Percentiles rank a stretch among this genome's conserved stretches.
phyloP scores from a whole-genome alignment of 2,888 invertebrate genomes.

The Taenaris catops region DNA sequence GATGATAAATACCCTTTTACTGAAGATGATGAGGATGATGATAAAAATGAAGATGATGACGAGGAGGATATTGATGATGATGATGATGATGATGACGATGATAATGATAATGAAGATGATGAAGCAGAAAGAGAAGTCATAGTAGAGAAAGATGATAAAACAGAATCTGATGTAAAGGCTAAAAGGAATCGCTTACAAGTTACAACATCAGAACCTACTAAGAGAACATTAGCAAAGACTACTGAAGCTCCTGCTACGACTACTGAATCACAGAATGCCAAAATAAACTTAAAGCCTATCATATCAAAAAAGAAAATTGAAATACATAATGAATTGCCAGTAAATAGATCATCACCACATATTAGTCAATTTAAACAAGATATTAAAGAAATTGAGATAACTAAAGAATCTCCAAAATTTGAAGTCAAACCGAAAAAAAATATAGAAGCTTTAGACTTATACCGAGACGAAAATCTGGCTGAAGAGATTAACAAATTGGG shows the following conservation, averaged over 20 bases:
- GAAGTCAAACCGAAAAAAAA: slow-evolving; percentile 42
- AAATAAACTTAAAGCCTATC: slow-evolving; percentile 41
- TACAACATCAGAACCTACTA: slow-evolving; percentile 54
- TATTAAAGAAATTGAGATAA: slow-evolving; percentile 63
- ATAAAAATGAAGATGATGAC: slow-evolving; percentile 29
- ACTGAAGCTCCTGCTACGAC: slow-evolving; percentile 49
- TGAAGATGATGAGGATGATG: slow-evolving; percentile 29
- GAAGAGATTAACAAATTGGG: slow-evolving; percentile 61
- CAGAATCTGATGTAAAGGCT: slow-evolving; percentile 9
- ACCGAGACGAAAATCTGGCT: slow-evolving; percentile 62
- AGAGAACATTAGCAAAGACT: slow-evolving; percentile 48
- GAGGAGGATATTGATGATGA: slow-evolving; percentile 30
- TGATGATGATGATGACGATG: slow-evolving; percentile 30
- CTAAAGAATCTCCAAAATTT: slow-evolving; percentile 50
- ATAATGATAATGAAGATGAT: slow-evolving; percentile 29
- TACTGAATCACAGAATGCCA: slow-evolving; percentile 35
- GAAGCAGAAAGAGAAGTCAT: slow-evolving; percentile 29
- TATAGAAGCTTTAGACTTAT: slow-evolving; percentile 49
- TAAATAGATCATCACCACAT: slow-evolving; percentile 52
- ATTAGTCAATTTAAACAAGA: slow-evolving; percentile 61
- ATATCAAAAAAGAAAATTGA: slow-evolving; percentile 56
- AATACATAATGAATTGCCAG: slow-evolving; percentile 62
- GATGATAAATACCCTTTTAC: slow-evolving; percentile 27
- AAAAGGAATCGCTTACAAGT: slow-evolving; percentile 19
- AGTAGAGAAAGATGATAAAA: slow-evolving; percentile 28